Percentiles rank a stretch among this genome's conserved stretches.
Conservation (phyloP, 2,113 vertebrate genomes). For the Strix aluco region DNA sequence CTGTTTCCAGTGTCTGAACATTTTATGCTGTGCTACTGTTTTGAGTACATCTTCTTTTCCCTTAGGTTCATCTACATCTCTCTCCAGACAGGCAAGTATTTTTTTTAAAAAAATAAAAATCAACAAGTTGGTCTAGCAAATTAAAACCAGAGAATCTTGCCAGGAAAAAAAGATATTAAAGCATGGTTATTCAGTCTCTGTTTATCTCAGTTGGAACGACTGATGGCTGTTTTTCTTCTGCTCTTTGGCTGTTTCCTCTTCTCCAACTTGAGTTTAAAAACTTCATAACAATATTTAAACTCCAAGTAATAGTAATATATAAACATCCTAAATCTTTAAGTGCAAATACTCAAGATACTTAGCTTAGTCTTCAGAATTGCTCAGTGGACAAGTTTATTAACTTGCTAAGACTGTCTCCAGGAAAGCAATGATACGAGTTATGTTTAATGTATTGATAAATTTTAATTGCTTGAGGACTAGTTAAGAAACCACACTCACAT, state of each 20-base stretch:
- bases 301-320: slow-evolving; percentile 1
- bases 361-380: not conserved
- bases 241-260: slow-evolving; percentile 29
- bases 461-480: not conserved
- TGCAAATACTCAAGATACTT: slow-evolving; percentile 3
- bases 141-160: slow-evolving; percentile 30
- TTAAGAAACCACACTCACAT: not conserved
- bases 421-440: not conserved
- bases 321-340: slow-evolving; percentile 33
- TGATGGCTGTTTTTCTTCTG: slow-evolving; percentile 54
- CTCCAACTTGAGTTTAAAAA: slow-evolving; percentile 35
- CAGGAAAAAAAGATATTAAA: not conserved
- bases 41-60: slow-evolving; percentile 9
- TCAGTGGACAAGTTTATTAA: not conserved
- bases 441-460: not conserved
- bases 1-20: slow-evolving; percentile 7
- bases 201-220: slow-evolving; percentile 58
- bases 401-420: not conserved
- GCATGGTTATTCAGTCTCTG: not conserved
- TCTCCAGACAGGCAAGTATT: not conserved
- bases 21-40: slow-evolving; percentile 54
- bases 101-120: not conserved
- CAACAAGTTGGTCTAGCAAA: slow-evolving; percentile 6
- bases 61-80: not conserved
- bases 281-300: slow-evolving; percentile 21